phyloP scores from a whole-genome alignment of 64 coral and sea anemone species.

The Actinia tenebrosa region DNA sequence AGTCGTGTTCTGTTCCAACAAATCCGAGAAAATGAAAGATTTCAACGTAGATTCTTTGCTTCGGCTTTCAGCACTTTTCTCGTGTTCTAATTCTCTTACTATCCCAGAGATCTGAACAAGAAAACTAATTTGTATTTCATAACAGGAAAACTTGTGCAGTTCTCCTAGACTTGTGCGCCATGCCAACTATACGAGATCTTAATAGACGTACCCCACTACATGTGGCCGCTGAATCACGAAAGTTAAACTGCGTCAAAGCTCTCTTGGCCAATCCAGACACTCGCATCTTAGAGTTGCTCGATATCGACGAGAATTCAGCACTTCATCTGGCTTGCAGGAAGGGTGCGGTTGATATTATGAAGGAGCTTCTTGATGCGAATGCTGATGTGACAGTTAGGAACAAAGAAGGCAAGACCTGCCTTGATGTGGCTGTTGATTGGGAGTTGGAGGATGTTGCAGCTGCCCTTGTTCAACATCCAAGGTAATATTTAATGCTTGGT shows the following conservation, averaged over 20 bases:
- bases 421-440: constrained; percentile 80
- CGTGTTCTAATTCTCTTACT: no score
- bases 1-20: no score
- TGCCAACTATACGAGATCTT: neutral
- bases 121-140: neutral
- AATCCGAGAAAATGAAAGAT: no score
- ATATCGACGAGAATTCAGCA: constrained; percentile 20
- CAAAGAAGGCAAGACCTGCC: constrained; percentile 34
- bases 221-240: constrained; percentile 22
- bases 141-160: constrained; percentile 34
- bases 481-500: no score
- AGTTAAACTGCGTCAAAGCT: constrained; percentile 20
- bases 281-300: constrained; percentile 15
- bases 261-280: neutral
- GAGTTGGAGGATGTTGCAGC: constrained; percentile 56
- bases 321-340: constrained; percentile 38
- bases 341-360: neutral
- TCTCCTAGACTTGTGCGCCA: constrained; percentile 6
- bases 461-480: constrained; percentile 36
- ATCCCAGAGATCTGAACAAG: no score
- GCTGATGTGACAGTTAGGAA: constrained; percentile 47
- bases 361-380: constrained; percentile 1
- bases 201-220: constrained; percentile 26
- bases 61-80: no score
- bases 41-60: no score